These are phyloP conservation scores for Brachyrhaphis roseni DNA, from an alignment of 2,797 vertebrate species.

Conservation along the genomic window DNA sequence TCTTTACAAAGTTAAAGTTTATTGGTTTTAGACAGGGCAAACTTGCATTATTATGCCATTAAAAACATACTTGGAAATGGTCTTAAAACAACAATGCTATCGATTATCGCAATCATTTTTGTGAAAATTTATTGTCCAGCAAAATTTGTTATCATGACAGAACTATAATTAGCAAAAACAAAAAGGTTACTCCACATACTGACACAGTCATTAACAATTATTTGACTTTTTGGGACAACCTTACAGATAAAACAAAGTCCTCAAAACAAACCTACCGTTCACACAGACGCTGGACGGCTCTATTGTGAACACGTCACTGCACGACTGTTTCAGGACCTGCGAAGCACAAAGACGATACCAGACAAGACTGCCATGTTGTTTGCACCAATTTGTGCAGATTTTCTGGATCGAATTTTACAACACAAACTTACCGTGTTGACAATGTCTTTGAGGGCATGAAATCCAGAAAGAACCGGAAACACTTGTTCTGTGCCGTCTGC, in stretches of 20 bases:
- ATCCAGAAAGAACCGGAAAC: slow-evolving; percentile 94
- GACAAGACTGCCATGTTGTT: neutral
- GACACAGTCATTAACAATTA: neutral
- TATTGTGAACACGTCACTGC: slow-evolving; percentile 87
- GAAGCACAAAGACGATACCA: slow-evolving; percentile 19
- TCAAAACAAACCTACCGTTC: slow-evolving; percentile 83
- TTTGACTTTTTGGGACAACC: neutral
- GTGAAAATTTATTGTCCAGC: too few species aligned
- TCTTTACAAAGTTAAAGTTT: too few species aligned
- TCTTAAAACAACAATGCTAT: too few species aligned
- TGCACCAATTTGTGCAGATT: neutral
- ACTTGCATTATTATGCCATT: too few species aligned
- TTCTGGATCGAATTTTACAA: neutral
- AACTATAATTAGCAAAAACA: neutral
- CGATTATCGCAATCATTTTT: too few species aligned
- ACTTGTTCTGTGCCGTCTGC: slow-evolving; percentile 92
- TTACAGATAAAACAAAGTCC: neutral
- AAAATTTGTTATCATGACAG: too few species aligned
- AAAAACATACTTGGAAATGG: too few species aligned
- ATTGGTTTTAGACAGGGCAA: too few species aligned
- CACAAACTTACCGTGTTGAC: slow-evolving; percentile 90
- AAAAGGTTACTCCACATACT: neutral
- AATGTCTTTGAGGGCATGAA: slow-evolving; percentile 93
- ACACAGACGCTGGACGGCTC: slow-evolving; percentile 92
- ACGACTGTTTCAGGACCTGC: slow-evolving; percentile 90